Evolutionary conservation across 2,797 vertebrate species (phyloP), one percentile per base, ranked within the genome.

Genomic region (Toxotes lorentzi): DNA sequence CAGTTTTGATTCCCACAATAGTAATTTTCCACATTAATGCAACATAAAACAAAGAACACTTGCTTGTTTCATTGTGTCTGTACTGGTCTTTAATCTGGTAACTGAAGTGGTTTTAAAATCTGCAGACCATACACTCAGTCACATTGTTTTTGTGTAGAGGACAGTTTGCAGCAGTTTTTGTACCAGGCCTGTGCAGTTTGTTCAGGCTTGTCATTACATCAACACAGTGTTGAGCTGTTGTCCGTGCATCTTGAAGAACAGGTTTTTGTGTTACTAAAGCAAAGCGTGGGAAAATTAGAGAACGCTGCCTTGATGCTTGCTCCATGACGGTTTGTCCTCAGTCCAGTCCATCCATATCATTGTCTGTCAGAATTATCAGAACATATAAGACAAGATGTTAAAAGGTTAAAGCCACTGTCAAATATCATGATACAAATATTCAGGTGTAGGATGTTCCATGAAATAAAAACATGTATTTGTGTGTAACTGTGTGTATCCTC

Each of bases 401-500:
- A 27, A 66, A 35, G 0, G 8, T 9, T 24, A 12, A 64, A 56
- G 5, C 12, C 43, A 16, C 41, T 8, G 34, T 56, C 11, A 40
- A 2, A 40, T 11, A 11, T 48, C 7, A 30, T 43, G 0, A 40
- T 41, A 21, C 30, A 34, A 34, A 35, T 38, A 7, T 23, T 11
- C 0, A 34, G n/a, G 1, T 23, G 10, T 45, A 5, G 0, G 13
- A 51, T 53, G 21, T 40, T 51, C 4, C 5, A 16, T 23, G 24
- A 50, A 66, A 60, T 2, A 27, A 50, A 47, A 45, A 2, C 4
- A 32, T 79, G 0, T 27, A 16, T 3, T 7, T 65, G 13, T 19
- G n/a, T 80, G 13, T 68, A 70, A 68, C 35, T 41, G 19, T 57
- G 5, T 62, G 72, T 90, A 43, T 85, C 81, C 62, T 71, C 81